phyloP scores from a whole-genome alignment of 2,113 vertebrate species.

The Oostethus manadensis region DNA sequence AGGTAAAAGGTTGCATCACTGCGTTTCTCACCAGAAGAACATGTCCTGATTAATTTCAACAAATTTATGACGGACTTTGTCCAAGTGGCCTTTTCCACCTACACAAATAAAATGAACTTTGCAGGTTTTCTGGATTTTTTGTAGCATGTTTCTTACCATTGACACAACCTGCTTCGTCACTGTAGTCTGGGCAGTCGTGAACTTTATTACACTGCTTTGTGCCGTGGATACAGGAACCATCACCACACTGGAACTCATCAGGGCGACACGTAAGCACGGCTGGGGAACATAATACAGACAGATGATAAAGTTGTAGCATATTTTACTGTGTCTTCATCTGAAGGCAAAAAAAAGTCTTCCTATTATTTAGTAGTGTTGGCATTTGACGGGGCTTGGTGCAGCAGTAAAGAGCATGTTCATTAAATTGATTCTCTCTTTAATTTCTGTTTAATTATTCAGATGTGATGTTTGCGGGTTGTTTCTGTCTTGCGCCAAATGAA shows the following conservation, averaged over 20 bases:
- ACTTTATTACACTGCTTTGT: conserved; percentile 87
- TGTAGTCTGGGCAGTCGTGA: conserved; percentile 85
- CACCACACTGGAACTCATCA: conserved; percentile 90
- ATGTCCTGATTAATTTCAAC: not conserved
- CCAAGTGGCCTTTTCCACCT: not conserved
- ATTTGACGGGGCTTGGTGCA: conserved; percentile 39
- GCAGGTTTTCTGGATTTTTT: too few species aligned
- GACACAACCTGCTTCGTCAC: conserved; percentile 87
- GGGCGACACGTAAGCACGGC: conserved; percentile 84
- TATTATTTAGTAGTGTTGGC: conserved; percentile 11
- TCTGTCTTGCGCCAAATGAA: too few species aligned
- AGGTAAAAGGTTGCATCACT: not conserved
- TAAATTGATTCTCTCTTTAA: conserved; percentile 69
- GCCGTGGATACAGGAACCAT: conserved; percentile 87
- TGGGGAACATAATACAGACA: conserved; percentile 46
- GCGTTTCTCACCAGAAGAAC: not conserved
- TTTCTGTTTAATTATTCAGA: conserved; percentile 69
- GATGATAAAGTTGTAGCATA: not conserved
- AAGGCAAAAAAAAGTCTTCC: too few species aligned
- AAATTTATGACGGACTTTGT: not conserved
- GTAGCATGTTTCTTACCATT: conserved; percentile 70
- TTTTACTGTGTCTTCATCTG: too few species aligned
- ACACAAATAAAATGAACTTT: not conserved
- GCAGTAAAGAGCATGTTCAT: conserved; percentile 46
- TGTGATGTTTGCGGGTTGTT: conserved; percentile 40